Evolutionary conservation across 2,797 vertebrate genomes (phyloP).

Genomic region (Gadopsis marmoratus): DNA sequence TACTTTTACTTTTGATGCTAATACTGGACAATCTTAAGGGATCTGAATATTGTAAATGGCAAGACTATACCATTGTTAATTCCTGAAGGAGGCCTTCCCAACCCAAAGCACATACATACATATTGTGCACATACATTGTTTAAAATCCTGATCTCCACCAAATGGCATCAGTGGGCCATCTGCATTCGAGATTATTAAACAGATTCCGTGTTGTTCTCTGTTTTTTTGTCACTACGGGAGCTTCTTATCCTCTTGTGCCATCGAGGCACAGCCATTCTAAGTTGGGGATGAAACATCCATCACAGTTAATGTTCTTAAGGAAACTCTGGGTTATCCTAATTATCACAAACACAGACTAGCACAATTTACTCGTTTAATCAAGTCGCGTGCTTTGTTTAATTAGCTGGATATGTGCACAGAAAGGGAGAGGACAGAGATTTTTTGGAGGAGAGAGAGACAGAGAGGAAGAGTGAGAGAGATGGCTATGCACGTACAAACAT

Average conservation of each 20-base stretch:
- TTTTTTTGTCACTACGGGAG: slow-evolving; percentile 55
- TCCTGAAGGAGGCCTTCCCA: slow-evolving; percentile 30
- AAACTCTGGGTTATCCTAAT: slow-evolving; percentile 83
- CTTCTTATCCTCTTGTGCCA: slow-evolving; percentile 45
- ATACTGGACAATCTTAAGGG: not conserved
- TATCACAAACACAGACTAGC: slow-evolving; percentile 81
- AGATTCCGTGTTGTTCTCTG: slow-evolving; percentile 48
- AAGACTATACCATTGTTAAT: slow-evolving; percentile 25
- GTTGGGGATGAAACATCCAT: slow-evolving; percentile 74
- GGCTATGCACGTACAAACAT: slow-evolving; percentile 76
- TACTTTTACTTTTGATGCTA: not conserved
- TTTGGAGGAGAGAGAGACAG: slow-evolving; percentile 46
- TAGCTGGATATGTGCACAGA: slow-evolving; percentile 79
- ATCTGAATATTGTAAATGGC: slow-evolving; percentile 31
- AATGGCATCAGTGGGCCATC: slow-evolving; percentile 51
- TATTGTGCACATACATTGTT: slow-evolving; percentile 55
- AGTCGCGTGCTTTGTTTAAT: slow-evolving; percentile 84
- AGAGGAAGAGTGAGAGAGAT: slow-evolving; percentile 60
- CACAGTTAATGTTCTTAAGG: slow-evolving; percentile 82
- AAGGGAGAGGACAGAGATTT: slow-evolving; percentile 60
- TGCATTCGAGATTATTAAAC: slow-evolving; percentile 67
- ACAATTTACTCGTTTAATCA: slow-evolving; percentile 86
- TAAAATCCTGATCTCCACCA: slow-evolving; percentile 44
- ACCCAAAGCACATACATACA: slow-evolving; percentile 51
- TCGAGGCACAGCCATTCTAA: slow-evolving; percentile 63